Evolutionary conservation across 2,888 invertebrate species (phyloP), one percentile per base, ranked within the genome.

Genomic region (Tipula unca): DNA sequence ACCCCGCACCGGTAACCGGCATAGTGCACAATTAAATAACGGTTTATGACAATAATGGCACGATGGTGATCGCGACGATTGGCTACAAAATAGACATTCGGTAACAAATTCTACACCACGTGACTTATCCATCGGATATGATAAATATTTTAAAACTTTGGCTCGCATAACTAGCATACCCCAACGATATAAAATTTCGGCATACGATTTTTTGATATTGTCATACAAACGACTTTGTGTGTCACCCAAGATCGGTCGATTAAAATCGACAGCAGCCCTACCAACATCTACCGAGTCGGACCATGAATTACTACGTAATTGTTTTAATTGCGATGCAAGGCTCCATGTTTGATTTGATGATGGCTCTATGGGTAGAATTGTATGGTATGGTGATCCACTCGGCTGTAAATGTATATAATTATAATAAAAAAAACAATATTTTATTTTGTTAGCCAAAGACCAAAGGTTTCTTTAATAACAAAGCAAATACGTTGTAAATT

Each of bases 151-250:
- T 87, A 95, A 90, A n/a, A 97, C 95, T 93, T 93, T 93, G n/a
- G 96, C 95, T 87, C 96, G 92, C 86, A 95, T 94, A 88, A 95
- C 95, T 69, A 96, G 91, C 86, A 97, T 91, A 87, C 95, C 94
- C 97, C 97, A 97, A 42, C 95, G 92, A 88, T 97, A 95, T 83
- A 99, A 92, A 32, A 98, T 94, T 89, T 98, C 97, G 0, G 97
- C 97, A 89, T 99, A 99, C 0, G 94, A 94, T 87, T 95, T 93
- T 90, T 97, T 97, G 88, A 96, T 97, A 87, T 95, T 94, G 89
- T 98, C 96, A 89, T 97, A 97, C 5, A 91, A 87, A 14, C 89
- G 89, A 88, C 89, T 89, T 86, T 89, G 90, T 6, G 89, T 87
- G 39, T 90, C 90, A 1, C 90, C 88, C 42, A 91, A 89, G 25